Percentiles rank a stretch among this genome's conserved stretches.
phyloP scores from a whole-genome alignment of 2,797 vertebrate genomes.

The Oreochromis grahami region DNA sequence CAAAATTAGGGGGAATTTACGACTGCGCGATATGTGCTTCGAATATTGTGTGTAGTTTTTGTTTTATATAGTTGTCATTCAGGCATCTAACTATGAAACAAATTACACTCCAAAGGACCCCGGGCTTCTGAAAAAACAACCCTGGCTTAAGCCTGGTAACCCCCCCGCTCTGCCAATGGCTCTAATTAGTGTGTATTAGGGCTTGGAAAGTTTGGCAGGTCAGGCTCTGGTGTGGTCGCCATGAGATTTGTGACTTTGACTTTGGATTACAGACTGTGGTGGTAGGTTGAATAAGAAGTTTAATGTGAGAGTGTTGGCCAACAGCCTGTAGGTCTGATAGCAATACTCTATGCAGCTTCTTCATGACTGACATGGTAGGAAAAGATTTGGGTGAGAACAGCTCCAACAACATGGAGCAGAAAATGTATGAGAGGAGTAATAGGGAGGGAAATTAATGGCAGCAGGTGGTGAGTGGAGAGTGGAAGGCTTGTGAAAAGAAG shows the following conservation, averaged over 20 bases:
- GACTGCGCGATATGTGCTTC: too few species aligned
- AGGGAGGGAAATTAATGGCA: neutral
- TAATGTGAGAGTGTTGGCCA: neutral
- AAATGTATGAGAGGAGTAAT: neutral
- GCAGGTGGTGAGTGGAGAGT: neutral
- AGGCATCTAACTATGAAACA: too few species aligned
- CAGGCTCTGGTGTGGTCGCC: neutral
- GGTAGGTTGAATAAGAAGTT: neutral
- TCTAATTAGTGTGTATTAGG: neutral
- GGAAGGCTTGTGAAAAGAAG: neutral
- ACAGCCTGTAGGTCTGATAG: neutral
- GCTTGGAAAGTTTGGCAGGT: neutral
- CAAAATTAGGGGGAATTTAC: too few species aligned
- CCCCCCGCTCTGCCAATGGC: too few species aligned
- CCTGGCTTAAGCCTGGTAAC: too few species aligned
- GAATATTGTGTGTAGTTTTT: too few species aligned
- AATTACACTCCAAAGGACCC: too few species aligned
- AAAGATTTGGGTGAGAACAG: neutral
- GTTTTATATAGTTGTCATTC: too few species aligned
- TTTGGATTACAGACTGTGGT: neutral
- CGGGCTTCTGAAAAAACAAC: too few species aligned
- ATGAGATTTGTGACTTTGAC: neutral
- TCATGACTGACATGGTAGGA: neutral
- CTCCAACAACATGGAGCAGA: neutral
- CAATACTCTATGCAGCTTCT: neutral